These are phyloP conservation scores for Scaptodrosophila lebanonensis DNA, from an alignment of 1,140 invertebrate species.

Conservation along the genomic window DNA sequence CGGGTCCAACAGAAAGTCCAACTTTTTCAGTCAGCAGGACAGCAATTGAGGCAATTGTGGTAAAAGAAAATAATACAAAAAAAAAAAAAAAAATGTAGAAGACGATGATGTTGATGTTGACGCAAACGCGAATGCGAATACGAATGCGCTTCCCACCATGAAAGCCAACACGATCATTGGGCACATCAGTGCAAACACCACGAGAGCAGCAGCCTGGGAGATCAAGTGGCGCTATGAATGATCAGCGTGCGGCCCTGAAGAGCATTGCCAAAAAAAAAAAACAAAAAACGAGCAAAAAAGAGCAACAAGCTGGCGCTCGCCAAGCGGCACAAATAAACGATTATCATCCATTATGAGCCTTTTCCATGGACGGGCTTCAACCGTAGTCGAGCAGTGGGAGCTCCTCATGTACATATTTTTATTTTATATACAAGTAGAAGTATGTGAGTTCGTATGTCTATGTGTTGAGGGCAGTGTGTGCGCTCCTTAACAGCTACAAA, in stretches of 20 bases:
- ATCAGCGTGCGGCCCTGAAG: neutral
- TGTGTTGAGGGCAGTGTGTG: conserved; percentile 1
- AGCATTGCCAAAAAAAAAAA: conserved; percentile 8
- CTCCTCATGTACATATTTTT: neutral
- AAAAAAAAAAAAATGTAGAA: too few species aligned
- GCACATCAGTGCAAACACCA: conserved; percentile 4
- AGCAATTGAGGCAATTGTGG: too few species aligned
- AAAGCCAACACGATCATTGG: conserved; percentile 14
- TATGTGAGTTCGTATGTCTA: too few species aligned
- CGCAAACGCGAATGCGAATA: too few species aligned
- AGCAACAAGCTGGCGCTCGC: conserved; percentile 17
- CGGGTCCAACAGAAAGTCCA: too few species aligned
- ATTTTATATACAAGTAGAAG: too few species aligned
- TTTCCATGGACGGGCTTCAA: conserved; percentile 20
- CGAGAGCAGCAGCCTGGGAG: neutral
- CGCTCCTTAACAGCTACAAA: conserved; percentile 5
- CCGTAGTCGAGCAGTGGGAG: conserved; percentile 3
- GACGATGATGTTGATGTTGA: conserved; percentile 7
- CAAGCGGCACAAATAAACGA: conserved; percentile 35
- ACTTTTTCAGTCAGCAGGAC: too few species aligned
- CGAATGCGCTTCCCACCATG: conserved; percentile 29
- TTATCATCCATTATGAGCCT: conserved; percentile 69
- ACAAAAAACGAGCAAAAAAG: too few species aligned
- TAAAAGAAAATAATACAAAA: too few species aligned
- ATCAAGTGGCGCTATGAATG: conserved; percentile 3